These are phyloP conservation scores for Lacerta bilineata DNA, from an alignment of 2,797 vertebrate species.

Conservation along the genomic window DNA sequence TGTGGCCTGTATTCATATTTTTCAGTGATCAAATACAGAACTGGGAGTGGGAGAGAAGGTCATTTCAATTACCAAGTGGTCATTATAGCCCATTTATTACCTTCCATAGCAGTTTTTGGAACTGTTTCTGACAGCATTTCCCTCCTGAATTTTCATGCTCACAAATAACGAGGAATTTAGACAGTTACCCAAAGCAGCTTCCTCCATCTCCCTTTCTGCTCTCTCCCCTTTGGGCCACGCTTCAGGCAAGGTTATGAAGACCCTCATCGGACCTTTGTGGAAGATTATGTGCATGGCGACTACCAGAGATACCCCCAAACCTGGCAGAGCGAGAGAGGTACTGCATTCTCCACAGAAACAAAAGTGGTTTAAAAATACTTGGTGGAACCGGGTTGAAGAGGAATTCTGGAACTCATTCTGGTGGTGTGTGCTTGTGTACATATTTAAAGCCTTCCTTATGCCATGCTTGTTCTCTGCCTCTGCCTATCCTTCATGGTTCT, in stretches of 20 bases:
- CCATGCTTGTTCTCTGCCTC: too few species aligned
- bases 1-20: background rate
- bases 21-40: conserved; percentile 10
- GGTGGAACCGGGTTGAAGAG: background rate
- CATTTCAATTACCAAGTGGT: background rate
- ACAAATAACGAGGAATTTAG: background rate
- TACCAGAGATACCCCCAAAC: conserved; percentile 46
- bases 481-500: background rate
- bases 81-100: background rate
- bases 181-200: fast-evolving
- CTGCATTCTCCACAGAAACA: background rate
- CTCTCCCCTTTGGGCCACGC: background rate
- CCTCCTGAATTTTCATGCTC: background rate
- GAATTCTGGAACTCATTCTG: background rate
- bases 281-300: conserved; percentile 70
- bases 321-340: conserved; percentile 75
- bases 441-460: background rate
- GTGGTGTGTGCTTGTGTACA: background rate
- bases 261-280: conserved; percentile 71
- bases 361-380: conserved; percentile 6
- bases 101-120: too few species aligned
- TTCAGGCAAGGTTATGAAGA: conserved; percentile 85
- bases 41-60: background rate
- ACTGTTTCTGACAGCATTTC: background rate
- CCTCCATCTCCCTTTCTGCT: background rate